Evolutionary conservation across 2,113 vertebrate genomes (phyloP).

Genomic region (Cygnus buccinator): DNA sequence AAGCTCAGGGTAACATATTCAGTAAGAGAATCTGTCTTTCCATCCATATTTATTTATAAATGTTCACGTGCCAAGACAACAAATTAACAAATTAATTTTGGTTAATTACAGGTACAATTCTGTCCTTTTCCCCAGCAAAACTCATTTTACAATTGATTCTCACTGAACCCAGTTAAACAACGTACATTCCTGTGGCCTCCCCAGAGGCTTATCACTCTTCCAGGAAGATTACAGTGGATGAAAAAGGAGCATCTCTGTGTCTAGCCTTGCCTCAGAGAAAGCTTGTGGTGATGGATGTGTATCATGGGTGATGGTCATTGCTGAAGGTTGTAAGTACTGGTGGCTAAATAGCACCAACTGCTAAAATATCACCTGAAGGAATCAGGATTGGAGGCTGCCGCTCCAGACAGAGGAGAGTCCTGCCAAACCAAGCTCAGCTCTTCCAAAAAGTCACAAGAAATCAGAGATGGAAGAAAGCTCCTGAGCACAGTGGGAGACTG

Average conservation of each 20-base stretch:
- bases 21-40: background rate
- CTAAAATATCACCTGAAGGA: background rate
- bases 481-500: background rate
- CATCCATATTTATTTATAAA: background rate
- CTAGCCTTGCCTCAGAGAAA: background rate
- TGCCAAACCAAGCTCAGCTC: background rate
- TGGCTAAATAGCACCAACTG: background rate
- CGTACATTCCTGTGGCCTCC: background rate
- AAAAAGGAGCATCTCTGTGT: background rate
- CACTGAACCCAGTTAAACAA: background rate
- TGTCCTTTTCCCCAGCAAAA: background rate
- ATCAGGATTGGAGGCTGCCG: background rate
- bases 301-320: accelerated
- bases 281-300: background rate
- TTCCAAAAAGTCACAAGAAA: background rate
- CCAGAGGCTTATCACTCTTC: background rate
- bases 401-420: background rate
- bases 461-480: background rate
- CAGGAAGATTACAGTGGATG: background rate
- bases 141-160: background rate
- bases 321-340: background rate
- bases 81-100: background rate
- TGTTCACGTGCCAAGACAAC: accelerated
- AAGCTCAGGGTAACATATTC: background rate
- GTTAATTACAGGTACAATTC: background rate